Percentiles rank a stretch among this genome's conserved stretches.
These are phyloP conservation scores for Philhelius pedissequus DNA, from an alignment of 2,888 invertebrate genomes.

Conservation along the genomic window DNA sequence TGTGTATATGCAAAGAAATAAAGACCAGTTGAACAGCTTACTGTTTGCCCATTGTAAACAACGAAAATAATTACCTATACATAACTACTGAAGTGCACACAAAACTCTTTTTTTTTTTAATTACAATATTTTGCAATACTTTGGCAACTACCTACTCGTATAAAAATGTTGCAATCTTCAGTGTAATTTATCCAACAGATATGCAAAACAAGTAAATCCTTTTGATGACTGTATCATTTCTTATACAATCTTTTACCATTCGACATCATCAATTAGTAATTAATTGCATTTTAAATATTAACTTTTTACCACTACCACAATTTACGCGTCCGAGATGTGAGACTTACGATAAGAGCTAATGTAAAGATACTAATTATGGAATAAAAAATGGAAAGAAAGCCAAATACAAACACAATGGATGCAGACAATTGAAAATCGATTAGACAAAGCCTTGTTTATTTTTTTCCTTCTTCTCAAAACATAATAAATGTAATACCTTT, in stretches of 20 bases:
- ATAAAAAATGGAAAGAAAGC: neutral
- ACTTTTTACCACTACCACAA: neutral
- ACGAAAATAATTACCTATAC: neutral
- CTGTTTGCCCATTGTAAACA: neutral
- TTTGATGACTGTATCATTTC: neutral
- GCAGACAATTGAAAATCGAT: neutral
- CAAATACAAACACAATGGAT: neutral
- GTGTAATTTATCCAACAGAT: conserved; percentile 10
- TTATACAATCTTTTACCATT: neutral
- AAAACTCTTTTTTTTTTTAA: neutral
- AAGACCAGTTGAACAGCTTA: neutral
- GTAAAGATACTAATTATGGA: neutral
- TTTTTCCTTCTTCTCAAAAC: neutral
- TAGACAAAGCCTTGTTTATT: conserved; percentile 18
- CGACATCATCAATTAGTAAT: conserved; percentile 22
- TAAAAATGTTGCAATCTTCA: conserved; percentile 7
- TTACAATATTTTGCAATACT: conserved; percentile 13
- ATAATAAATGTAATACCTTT: neutral
- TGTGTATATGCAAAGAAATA: neutral
- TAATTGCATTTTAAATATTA: conserved; percentile 34
- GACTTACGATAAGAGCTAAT: neutral
- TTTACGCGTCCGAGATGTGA: neutral
- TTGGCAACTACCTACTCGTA: neutral
- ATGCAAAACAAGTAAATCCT: neutral
- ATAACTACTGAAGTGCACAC: neutral